Percentiles rank a stretch among this genome's conserved stretches.
These are phyloP conservation scores for Embiotoca jacksoni DNA, from an alignment of 2,113 vertebrate genomes.

Conservation along the genomic window DNA sequence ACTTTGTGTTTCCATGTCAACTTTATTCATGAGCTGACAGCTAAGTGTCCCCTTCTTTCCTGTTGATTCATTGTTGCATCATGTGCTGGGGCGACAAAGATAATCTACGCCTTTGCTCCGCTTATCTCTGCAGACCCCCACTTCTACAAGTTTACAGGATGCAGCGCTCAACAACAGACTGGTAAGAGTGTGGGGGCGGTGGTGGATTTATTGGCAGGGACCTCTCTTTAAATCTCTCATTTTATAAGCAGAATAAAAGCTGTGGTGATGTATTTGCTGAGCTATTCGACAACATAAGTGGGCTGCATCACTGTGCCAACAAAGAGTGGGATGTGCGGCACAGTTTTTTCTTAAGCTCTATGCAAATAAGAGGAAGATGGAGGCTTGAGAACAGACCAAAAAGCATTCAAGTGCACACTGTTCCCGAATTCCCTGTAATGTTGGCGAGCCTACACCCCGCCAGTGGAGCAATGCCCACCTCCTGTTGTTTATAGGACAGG, in stretches of 20 bases:
- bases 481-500: conserved; percentile 67
- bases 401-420: conserved; percentile 55
- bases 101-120: conserved; percentile 47
- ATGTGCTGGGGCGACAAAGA: conserved; percentile 38
- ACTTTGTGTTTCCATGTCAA: conserved; percentile 78
- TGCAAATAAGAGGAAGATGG: conserved; percentile 77
- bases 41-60: conserved; percentile 71
- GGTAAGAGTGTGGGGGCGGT: conserved; percentile 28
- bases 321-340: conserved; percentile 72
- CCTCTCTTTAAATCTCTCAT: conserved; percentile 45
- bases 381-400: conserved; percentile 56
- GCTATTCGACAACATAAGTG: conserved; percentile 84
- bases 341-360: conserved; percentile 82
- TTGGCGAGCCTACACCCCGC: conserved; percentile 47
- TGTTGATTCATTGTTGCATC: conserved; percentile 72
- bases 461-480: conserved; percentile 64
- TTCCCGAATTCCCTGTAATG: conserved; percentile 55
- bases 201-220: conserved; percentile 51
- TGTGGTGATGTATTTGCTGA: conserved; percentile 83
- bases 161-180: conserved; percentile 31
- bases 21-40: conserved; percentile 79
- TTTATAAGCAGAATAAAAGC: conserved; percentile 67
- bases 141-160: conserved; percentile 37
- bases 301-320: conserved; percentile 81
- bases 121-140: conserved; percentile 45